Percentiles rank a stretch among this genome's conserved stretches.
These are phyloP conservation scores for Adineta ricciae DNA, from an alignment of 2,888 invertebrate species.

Conservation along the genomic window DNA sequence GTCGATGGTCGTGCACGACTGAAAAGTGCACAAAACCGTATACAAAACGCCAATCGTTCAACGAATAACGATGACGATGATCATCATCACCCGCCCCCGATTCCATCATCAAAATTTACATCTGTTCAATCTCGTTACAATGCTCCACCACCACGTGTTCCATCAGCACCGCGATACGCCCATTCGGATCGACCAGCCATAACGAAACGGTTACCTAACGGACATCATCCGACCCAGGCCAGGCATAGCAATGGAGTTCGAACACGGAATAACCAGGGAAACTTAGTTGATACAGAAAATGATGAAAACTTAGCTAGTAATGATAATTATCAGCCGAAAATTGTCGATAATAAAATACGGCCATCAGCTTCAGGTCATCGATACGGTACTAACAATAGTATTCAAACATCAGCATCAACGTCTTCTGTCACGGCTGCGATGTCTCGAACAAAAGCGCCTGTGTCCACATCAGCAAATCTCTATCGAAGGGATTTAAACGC, in stretches of 20 bases:
- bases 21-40: neutral
- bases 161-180: neutral
- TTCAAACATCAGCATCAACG: conserved; percentile 4
- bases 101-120: neutral
- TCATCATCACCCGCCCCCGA: neutral
- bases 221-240: neutral
- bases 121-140: neutral
- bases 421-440: neutral
- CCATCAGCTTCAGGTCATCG: neutral
- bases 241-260: neutral
- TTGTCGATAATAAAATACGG: neutral
- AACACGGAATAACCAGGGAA: neutral
- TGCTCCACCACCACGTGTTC: neutral
- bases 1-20: conserved; percentile 7
- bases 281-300: conserved; percentile 1
- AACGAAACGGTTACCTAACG: neutral
- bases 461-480: neutral
- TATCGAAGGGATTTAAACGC: neutral
- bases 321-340: conserved; percentile 18
- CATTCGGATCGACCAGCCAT: neutral
- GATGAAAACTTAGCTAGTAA: neutral
- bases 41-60: neutral
- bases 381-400: neutral
- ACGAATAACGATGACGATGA: neutral
- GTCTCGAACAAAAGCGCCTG: neutral